These are phyloP conservation scores for Zosterops lateralis DNA, from an alignment of 2,113 vertebrate species.

Conservation along the genomic window DNA sequence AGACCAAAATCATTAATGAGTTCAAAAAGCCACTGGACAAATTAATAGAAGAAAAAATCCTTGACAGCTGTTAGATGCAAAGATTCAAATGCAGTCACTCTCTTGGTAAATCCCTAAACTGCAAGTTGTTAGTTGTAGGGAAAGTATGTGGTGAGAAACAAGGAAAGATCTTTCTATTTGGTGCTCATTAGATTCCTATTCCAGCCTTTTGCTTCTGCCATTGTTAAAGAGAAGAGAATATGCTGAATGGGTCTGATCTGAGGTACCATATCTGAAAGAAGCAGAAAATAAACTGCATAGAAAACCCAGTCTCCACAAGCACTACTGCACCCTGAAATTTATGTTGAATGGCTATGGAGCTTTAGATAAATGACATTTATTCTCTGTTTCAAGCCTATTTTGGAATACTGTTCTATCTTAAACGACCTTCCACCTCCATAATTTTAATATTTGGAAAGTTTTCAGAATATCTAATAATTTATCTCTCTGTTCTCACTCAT, in stretches of 20 bases:
- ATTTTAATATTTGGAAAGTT: conserved; percentile 3
- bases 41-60: not conserved
- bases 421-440: not conserved
- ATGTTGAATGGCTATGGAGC: not conserved
- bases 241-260: not conserved
- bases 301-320: not conserved
- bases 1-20: not conserved
- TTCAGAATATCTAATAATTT: conserved; percentile 6
- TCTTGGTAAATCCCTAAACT: not conserved
- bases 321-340: not conserved
- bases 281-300: not conserved
- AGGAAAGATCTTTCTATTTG: not conserved
- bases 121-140: not conserved
- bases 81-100: not conserved
- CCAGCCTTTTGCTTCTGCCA: not conserved
- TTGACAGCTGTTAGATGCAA: not conserved
- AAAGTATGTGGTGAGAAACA: not conserved
- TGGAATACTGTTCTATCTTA: not conserved
- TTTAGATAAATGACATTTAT: not conserved
- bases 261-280: not conserved
- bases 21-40: not conserved
- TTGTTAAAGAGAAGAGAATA: not conserved
- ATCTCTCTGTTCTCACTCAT: not conserved
- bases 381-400: not conserved
- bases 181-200: not conserved